Conservation (phyloP, 2,888 invertebrate genomes). For the Drosophila atripex region DNA sequence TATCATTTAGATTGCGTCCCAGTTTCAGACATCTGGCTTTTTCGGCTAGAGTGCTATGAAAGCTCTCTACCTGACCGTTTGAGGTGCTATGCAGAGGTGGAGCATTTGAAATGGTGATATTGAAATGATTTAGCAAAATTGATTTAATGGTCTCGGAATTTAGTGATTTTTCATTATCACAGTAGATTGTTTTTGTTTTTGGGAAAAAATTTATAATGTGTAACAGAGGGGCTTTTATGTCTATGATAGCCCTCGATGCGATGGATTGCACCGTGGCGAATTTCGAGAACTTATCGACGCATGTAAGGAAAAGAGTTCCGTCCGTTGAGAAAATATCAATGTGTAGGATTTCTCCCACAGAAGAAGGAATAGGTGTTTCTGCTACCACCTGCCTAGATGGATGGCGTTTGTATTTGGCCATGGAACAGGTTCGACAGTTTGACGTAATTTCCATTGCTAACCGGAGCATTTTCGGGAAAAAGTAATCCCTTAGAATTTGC, state of each 20-base stretch:
- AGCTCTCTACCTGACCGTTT: constrained; percentile 1
- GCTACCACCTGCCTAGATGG: background rate
- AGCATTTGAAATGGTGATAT: background rate
- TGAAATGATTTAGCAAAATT: background rate
- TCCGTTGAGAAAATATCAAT: background rate
- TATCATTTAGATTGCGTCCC: background rate
- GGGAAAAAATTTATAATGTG: background rate
- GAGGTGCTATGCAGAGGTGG: constrained; percentile 9
- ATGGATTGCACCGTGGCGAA: constrained; percentile 20
- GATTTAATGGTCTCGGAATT: background rate
- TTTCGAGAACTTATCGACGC: constrained; percentile 10
- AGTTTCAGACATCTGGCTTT: constrained; percentile 5
- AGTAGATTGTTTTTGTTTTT: background rate
- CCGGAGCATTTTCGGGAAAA: no score
- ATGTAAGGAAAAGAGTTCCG: background rate
- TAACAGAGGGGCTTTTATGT: background rate
- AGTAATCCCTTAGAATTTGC: no score
- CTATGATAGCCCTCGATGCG: constrained; percentile 1
- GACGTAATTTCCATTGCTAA: no score
- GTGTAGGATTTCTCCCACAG: constrained; percentile 3
- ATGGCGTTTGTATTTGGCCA: no score
- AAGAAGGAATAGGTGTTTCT: constrained; percentile 7
- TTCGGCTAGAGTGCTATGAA: constrained; percentile 3
- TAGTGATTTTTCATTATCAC: background rate
- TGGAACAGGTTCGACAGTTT: no score